phyloP scores from a whole-genome alignment of 2,113 vertebrate genomes.

The Oenanthe melanoleuca region DNA sequence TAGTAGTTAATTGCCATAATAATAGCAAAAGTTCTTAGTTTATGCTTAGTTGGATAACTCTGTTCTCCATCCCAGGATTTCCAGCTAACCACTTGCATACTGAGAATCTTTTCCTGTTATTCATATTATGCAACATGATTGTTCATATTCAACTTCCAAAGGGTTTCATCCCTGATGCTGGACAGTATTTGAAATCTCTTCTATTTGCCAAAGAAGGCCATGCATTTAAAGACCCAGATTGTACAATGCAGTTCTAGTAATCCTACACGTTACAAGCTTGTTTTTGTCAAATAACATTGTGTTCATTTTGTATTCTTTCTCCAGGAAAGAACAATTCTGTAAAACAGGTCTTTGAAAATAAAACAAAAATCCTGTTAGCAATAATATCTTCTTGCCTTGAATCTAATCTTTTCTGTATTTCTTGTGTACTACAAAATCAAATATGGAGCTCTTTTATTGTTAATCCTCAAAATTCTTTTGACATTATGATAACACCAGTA shows the following conservation, averaged over 20 bases:
- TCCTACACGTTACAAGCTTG: constrained; percentile 68
- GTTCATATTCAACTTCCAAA: constrained; percentile 34
- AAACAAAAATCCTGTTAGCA: constrained; percentile 53
- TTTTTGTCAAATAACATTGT: constrained; percentile 64
- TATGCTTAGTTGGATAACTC: neutral
- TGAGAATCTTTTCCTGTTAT: neutral
- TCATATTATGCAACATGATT: neutral
- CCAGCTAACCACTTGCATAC: neutral
- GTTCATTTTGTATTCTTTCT: constrained; percentile 76
- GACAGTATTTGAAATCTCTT: constrained; percentile 42
- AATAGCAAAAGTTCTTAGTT: neutral
- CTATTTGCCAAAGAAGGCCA: constrained; percentile 36
- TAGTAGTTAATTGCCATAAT: neutral
- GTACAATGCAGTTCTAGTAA: constrained; percentile 67
- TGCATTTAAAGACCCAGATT: constrained; percentile 61
- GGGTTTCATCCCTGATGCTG: constrained; percentile 7
- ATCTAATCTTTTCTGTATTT: constrained; percentile 77
- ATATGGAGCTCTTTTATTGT: constrained; percentile 50
- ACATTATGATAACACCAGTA: constrained; percentile 21
- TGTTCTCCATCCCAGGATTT: neutral
- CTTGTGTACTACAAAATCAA: constrained; percentile 57
- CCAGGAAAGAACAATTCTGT: constrained; percentile 75
- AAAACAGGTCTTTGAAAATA: constrained; percentile 52
- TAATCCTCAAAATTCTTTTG: constrained; percentile 46
- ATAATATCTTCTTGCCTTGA: constrained; percentile 49